phyloP scores from a whole-genome alignment of 2,797 vertebrate genomes.

The Hypotaenidia okinawae region DNA sequence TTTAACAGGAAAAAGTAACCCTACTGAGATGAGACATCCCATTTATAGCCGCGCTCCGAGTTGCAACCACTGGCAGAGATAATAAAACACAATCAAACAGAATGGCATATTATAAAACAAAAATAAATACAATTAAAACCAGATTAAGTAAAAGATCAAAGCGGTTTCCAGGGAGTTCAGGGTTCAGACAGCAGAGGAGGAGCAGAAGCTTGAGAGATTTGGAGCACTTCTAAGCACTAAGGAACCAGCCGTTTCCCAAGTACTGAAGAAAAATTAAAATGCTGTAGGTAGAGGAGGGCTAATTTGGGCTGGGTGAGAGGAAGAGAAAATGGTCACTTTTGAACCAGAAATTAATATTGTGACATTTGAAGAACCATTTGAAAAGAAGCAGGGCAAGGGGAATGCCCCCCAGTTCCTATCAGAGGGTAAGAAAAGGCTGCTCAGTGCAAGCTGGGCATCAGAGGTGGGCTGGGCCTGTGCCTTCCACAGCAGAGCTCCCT shows the following conservation, averaged over 20 bases:
- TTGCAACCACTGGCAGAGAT: slow-evolving; percentile 52
- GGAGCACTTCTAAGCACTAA: not conserved
- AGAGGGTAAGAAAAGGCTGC: not conserved
- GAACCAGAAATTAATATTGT: not conserved
- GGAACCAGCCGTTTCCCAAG: not conserved
- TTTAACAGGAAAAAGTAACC: slow-evolving; percentile 64
- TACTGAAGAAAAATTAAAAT: not conserved
- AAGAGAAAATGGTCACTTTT: not conserved
- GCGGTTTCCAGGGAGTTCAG: slow-evolving; percentile 52
- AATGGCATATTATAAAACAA: slow-evolving; percentile 67
- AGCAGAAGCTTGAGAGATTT: not conserved
- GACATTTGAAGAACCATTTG: not conserved
- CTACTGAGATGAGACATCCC: slow-evolving; percentile 58
- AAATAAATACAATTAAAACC: slow-evolving; percentile 68
- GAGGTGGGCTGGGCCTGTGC: fast-evolving
- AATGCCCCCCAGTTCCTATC: not conserved
- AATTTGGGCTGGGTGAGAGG: not conserved
- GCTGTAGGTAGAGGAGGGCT: not conserved
- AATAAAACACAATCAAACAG: slow-evolving; percentile 65
- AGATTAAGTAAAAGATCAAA: slow-evolving; percentile 65
- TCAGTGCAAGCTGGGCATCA: not conserved
- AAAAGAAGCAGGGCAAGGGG: not conserved
- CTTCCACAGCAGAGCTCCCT: not conserved
- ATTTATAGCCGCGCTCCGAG: slow-evolving; percentile 30
- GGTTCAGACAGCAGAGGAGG: slow-evolving; percentile 37